Evolutionary conservation across 2,113 vertebrate species (phyloP), one percentile per base, ranked within the genome.

Genomic region (Reinhardtius hippoglossoides): DNA sequence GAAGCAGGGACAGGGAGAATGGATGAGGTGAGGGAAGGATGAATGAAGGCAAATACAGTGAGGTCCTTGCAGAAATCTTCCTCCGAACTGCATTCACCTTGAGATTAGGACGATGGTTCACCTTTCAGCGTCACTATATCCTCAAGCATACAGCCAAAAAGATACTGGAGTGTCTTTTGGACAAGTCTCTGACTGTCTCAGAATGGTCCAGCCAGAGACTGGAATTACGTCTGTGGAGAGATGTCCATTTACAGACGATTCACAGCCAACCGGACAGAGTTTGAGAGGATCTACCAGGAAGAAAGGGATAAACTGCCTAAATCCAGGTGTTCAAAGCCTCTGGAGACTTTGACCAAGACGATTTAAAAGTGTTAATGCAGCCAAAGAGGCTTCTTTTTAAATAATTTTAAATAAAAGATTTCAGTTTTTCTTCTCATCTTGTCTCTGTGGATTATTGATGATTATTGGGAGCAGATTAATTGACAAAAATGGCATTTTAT

Each of bases 101-200:
- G 9, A 44, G 2, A 14, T 44, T 14, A 35, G 31, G 31, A 35
- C 1, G 31, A 14, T 3, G 12, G 42, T 44, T 44, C 9, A 12
- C 10, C 2, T 35, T 35, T 35, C 1, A 35, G 31, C 31, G 6
- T 21, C 20, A 9, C 27, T 20, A 59, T 59, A 23, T 5, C 9
- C 27, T 3, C 3, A 35, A 37, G 31, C 1, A 1, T 5, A n/a
- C 18, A 2, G 0, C 9, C 16, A 37, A 5, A 14, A n/a, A 0
- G 14, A 4, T 21, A 2, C 31, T 35, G 31, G 31, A 9, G 31
- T 35, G 35, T n/a, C 5, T 63, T 15, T 15, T 0, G 37, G 60
- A 23, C 59, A 21, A 40, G 58, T 37, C 31, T 40, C 9, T 6
- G 2, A 23, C 5, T 21, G 37, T 23, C 61, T 1, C 13, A 24